Evolutionary conservation across 2,888 invertebrate genomes (phyloP).

Genomic region (Cancer borealis): DNA sequence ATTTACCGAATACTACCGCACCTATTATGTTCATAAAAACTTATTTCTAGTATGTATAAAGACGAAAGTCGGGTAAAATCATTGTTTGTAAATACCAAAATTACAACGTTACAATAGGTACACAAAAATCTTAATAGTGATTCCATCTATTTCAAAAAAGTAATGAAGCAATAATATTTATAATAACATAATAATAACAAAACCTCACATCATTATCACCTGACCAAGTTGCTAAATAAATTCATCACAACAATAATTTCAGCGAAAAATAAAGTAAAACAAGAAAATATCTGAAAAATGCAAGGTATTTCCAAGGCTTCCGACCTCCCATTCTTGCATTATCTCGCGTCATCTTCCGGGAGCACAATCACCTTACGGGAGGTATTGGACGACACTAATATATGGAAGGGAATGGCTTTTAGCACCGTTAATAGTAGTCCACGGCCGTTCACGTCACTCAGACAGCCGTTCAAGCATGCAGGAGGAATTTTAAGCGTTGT

Average conservation of each 20-base stretch:
- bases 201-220: background rate
- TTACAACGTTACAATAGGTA: background rate
- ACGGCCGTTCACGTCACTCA: slow-evolving; percentile 52
- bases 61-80: background rate
- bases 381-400: slow-evolving; percentile 57
- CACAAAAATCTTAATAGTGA: background rate
- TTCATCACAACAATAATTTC: background rate
- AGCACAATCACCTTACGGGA: slow-evolving; percentile 53
- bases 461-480: slow-evolving; percentile 59
- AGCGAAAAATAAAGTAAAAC: background rate
- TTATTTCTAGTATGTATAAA: background rate
- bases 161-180: background rate
- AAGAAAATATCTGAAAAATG: background rate
- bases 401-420: slow-evolving; percentile 58
- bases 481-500: slow-evolving; percentile 58
- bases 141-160: background rate
- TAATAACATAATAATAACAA: background rate
- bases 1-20: background rate
- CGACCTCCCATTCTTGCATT: background rate
- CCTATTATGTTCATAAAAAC: background rate
- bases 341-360: slow-evolving; percentile 49
- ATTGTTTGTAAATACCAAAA: background rate
- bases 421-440: slow-evolving; percentile 46
- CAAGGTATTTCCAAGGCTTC: background rate
- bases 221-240: background rate